phyloP scores from a whole-genome alignment of 2,888 invertebrate species.

The Drosophila recens region DNA sequence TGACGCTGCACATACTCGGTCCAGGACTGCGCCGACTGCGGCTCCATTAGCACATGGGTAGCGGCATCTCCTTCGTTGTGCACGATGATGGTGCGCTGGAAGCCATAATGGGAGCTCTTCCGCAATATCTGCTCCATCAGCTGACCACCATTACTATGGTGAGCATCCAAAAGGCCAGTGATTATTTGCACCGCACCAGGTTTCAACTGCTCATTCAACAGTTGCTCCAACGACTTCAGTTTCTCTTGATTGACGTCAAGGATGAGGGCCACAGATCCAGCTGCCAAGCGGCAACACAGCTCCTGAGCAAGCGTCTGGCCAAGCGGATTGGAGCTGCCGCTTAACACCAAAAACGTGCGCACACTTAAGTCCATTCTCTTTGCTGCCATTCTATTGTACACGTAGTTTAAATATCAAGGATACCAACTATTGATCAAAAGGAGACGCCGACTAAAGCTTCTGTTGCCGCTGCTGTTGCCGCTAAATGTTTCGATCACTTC shows the following conservation, averaged over 20 bases:
- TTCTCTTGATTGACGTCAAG: constrained; percentile 90
- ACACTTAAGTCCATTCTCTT: constrained; percentile 87
- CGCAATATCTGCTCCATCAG: constrained; percentile 62
- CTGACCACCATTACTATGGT: constrained; percentile 85
- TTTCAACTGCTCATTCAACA: constrained; percentile 84
- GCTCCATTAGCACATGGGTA: constrained; percentile 77
- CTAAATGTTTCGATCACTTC: constrained; percentile 44
- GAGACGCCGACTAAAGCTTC: constrained; percentile 4
- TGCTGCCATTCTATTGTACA: constrained; percentile 66
- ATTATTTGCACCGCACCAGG: constrained; percentile 27
- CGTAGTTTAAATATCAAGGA: background rate
- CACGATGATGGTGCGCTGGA: constrained; percentile 77
- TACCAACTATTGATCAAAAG: constrained; percentile 15
- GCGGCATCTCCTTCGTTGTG: constrained; percentile 81
- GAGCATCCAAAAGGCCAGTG: constrained; percentile 83
- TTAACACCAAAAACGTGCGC: constrained; percentile 89
- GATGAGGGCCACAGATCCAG: constrained; percentile 90
- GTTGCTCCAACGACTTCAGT: constrained; percentile 88
- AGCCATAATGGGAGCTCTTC: constrained; percentile 35
- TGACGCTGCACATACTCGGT: constrained; percentile 72
- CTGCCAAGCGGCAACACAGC: constrained; percentile 88
- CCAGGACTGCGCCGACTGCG: constrained; percentile 73
- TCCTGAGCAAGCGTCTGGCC: constrained; percentile 92
- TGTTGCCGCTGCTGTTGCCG: constrained; percentile 16
- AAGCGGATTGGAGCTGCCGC: constrained; percentile 94